Evolutionary conservation across 2,888 invertebrate species (phyloP), one percentile per base, ranked within the genome.

Genomic region (Celastrina argiolus): DNA sequence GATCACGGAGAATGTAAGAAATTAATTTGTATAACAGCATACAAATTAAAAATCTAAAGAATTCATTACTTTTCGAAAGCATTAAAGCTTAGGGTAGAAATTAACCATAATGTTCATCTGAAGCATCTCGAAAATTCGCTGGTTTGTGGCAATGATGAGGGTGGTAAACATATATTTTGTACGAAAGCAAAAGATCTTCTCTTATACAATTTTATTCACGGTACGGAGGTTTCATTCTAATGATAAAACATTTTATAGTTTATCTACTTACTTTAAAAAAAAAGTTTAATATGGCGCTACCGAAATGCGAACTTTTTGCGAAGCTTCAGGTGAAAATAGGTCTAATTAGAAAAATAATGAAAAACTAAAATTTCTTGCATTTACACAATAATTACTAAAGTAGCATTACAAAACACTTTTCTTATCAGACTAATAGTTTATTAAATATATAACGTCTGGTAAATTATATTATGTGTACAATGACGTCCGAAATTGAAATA

Each of bases 1-100:
- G 36, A 56, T 26, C 65, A 36, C 58, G 61, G 58, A 65, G 28
- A 68, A 66, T 68, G 68, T 68, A 68, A 68, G 64, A 61, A 61
- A 59, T 68, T 39, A 45, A 59, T 68, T 66, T 68, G 59, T 51
- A 56, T 26, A 56, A 56, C 39, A 39, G 56, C 51, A 51, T 45
- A 65, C 65, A 65, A 65, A 65, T 65, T 65, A 65, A 56, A 64
- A 16, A 18, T 45, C 31, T 28, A 64, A 12, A 61, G 18, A 36
- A 22, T 22, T 12, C 4, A 22, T 6, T 12, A 26, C 22, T n/a
- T n/a, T n/a, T n/a, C n/a, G n/a, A 45, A 12, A 8, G 8, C 8
- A 42, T 7, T 10, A n/a, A n/a, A n/a, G n/a, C n/a, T n/a, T n/a
- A n/a, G n/a, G n/a, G n/a, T n/a, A n/a, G n/a, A n/a, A n/a, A n/a